Evolutionary conservation across 1,140 invertebrate species (phyloP), one percentile per base, ranked within the genome.

Genomic region (Ditylenchus dipsaci): DNA sequence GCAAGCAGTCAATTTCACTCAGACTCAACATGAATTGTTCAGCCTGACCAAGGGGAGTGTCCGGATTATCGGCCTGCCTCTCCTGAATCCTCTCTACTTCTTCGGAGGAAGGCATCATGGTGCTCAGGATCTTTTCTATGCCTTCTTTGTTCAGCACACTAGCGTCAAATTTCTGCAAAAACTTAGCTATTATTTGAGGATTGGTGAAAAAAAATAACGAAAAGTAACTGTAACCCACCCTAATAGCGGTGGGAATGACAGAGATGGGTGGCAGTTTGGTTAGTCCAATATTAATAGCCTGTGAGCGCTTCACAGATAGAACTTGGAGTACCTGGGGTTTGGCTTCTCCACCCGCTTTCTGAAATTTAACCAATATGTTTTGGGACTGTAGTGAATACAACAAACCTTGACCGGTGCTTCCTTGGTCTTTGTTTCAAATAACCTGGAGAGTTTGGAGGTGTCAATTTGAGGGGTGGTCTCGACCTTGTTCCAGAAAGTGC

Each of bases 211-310:
- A 38, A 38, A 72, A 73, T 0, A 30, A 33, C 7, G 11, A 3
- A 21, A 58, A 61, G 27, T 56, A n/a, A 8, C 17, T 23, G 33
- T 38, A 49, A 65, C 43, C 15, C 42, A 78, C 76, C 71, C 74
- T 74, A 62, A 99, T 98, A 59, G 95, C 95, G 26, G 92, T 91
- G 84, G 97, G 97, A 68, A 99, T 99, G 1, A 93, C 92, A 38
- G 85, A 81, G 1, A 94, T 91, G 5, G 93, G 94, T 27, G 96
- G 95, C 72, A 99, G 85, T 83, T 97, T 97, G 11, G 95, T 99
- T 89, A 99, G 92, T n/a, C 93, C 93, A 79, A 99, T 99, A 84
- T 98, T 99, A 75, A 99, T 98, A 13, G 93, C 93, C 85, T 99
- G 97, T 1, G 95, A 98, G 72, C 96, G 87, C 83, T 99, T 99